phyloP scores from a whole-genome alignment of 2,113 vertebrate genomes.

The Gymnogyps californianus region DNA sequence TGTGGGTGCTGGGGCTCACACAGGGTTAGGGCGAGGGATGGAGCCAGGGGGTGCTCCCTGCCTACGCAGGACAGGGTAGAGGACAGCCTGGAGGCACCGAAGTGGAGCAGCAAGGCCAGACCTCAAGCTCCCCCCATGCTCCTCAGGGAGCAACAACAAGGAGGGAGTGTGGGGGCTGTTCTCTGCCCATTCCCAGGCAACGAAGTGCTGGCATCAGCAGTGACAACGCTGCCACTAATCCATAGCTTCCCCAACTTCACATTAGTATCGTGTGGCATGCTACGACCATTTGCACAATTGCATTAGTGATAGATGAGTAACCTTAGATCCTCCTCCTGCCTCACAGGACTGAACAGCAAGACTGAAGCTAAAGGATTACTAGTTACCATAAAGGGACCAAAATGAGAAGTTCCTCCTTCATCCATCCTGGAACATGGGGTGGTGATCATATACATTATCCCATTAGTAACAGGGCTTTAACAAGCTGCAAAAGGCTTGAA shows the following conservation, averaged over 20 bases:
- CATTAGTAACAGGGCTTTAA: not conserved
- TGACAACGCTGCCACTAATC: not conserved
- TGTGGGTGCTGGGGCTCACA: not conserved
- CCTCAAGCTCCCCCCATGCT: accelerated
- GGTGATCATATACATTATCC: not conserved
- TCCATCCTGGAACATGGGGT: not conserved
- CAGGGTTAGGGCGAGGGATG: not conserved
- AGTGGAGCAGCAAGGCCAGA: not conserved
- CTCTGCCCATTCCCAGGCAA: not conserved
- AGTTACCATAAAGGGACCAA: not conserved
- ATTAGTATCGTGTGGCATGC: accelerated
- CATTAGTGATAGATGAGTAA: not conserved
- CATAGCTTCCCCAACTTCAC: not conserved
- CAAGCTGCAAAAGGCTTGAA: not conserved
- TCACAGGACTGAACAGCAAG: not conserved
- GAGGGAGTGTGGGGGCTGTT: not conserved
- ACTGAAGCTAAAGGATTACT: not conserved
- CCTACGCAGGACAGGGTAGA: accelerated
- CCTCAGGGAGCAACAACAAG: not conserved
- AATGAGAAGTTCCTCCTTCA: not conserved
- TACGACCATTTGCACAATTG: not conserved
- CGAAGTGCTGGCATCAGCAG: not conserved
- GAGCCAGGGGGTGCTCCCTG: not conserved
- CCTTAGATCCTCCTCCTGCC: not conserved
- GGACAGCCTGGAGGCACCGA: not conserved